Base-by-base conservation (phyloP, 2,888 invertebrate species). In the Melanostoma mellinum region DNA sequence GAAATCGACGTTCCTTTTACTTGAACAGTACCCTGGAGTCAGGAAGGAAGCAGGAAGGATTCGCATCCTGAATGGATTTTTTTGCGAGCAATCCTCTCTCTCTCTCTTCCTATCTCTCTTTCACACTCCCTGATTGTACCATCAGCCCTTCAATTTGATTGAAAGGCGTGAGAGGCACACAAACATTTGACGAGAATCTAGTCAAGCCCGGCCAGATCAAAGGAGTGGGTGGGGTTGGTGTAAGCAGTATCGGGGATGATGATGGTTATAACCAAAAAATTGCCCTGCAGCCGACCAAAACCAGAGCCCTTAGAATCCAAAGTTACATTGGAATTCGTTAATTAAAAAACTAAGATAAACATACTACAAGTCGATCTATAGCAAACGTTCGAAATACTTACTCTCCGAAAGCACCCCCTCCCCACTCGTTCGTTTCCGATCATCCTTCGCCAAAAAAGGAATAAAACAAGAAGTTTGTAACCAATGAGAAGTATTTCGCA, bases 301-400 rank as follows among this genome's bases (percentile, higher is more conserved):
- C 56, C 69, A 33, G 53, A 55, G 42, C 52, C 52, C 71, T 48
- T 61, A 52, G 60, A 77, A 77, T 72, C 77, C 81, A 76, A 77
- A 81, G 53, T 77, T 81, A 67, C 81, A 77, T 81, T 72, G 81
- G 81, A 81, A 81, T 81, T 77, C 72, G 77, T 81, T 81, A 81
- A 81, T 81, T 81, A 81, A 81, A 81, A 81, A 81, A 81, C 80
- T 72, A 81, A 81, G 76, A 77, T 77, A 76, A 81, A 77, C 81
- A 81, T 76, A 77, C 76, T 67, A 67, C 71, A 72, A 77, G 76
- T 71, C 77, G 32, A 71, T 58, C 38, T 56, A 56, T 20, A 20
- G 20, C 20, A 20, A 20, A 1, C 20, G 20, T 53, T 42, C 52
- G 35, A 8, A 33, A 48, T 69, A 63, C 35, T 8, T 42, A 42